Base-by-base conservation (phyloP, 2,888 invertebrate genomes). In the Lamellibrachia columna region DNA sequence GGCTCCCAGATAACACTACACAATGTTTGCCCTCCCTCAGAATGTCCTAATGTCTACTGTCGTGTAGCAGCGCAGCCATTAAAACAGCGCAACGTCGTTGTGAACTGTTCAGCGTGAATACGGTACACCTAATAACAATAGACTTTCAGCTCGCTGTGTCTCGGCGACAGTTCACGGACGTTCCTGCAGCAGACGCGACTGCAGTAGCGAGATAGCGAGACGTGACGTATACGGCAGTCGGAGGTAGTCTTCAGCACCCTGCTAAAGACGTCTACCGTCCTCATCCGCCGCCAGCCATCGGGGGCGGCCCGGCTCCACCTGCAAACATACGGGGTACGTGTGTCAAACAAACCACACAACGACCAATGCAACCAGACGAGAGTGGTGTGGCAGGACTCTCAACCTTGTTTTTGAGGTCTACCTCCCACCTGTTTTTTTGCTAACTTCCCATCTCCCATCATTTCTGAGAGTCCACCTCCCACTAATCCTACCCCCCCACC, bases 201-300 rank as follows among this genome's bases (percentile, higher is more conserved):
- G 75, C 6, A 22, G 22, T 22, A 22, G 75, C 75, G 22, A 75
- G 75, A 15, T 22, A 6, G 22, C 75, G 75, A 75, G 75, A 75
- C 22, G 75, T 75, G 75, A 75, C 75, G 75, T 75, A 6, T 75
- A 75, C 75, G 75, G 75, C 75, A 75, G 75, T 75, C n/a, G 75
- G 75, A 11, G 75, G 75, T 3, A 6, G 75, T 75, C 75, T 75
- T 75, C 75, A 75, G 75, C 75, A 22, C 75, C 22, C 75, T 22
- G 22, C 75, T 75, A 22, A 75, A 75, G 75, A 94, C 94, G 91
- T 95, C 94, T 95, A 95, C 94, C 95, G 94, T 92, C 95, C 95
- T 95, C 95, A 95, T 95, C 95, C 95, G 53, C 95, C 95, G 9
- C 95, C 95, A 90, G 94, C 94, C 94, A 94, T 94, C 28, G 95